Evolutionary conservation across 2,797 vertebrate genomes (phyloP).

Genomic region (Enteromius anoplus): DNA sequence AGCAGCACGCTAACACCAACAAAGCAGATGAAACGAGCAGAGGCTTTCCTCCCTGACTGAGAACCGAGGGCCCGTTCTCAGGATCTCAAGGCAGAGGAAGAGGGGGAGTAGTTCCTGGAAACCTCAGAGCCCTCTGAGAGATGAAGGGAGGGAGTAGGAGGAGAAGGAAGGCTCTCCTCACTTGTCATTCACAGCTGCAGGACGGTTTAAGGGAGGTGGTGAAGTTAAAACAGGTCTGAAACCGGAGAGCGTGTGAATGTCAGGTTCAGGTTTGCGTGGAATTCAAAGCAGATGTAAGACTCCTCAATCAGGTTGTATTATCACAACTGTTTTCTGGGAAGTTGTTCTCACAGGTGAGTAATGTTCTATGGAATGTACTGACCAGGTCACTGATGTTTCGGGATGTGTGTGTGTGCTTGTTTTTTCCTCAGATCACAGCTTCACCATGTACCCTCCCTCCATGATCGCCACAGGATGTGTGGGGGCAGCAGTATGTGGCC

Average conservation of each 20-base stretch:
- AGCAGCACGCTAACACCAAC: constrained; percentile 43
- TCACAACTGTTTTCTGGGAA: constrained; percentile 20
- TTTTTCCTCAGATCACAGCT: constrained; percentile 86
- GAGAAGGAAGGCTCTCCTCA: constrained; percentile 59
- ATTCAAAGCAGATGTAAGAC: constrained; percentile 51
- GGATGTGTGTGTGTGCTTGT: constrained; percentile 18
- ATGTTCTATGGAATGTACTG: constrained; percentile 60
- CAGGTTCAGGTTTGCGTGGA: constrained; percentile 52
- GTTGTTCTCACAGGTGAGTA: constrained; percentile 38
- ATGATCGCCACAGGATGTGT: constrained; percentile 97
- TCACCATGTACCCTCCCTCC: constrained; percentile 94
- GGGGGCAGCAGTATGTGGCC: constrained; percentile 92
- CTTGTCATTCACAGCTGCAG: constrained; percentile 74
- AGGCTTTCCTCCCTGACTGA: background rate
- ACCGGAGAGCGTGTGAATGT: constrained; percentile 68
- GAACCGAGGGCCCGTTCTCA: constrained; percentile 12
- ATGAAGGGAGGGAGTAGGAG: constrained; percentile 59
- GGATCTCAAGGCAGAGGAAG: constrained; percentile 45
- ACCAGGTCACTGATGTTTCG: constrained; percentile 20
- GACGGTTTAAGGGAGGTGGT: constrained; percentile 63
- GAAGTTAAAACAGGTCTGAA: constrained; percentile 65
- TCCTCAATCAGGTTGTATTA: constrained; percentile 30
- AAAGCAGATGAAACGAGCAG: constrained; percentile 18
- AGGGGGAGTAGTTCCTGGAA: constrained; percentile 68
- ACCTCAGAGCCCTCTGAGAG: constrained; percentile 69